Conservation (phyloP, 2,113 vertebrate genomes). For the Crotalus viridis region DNA sequence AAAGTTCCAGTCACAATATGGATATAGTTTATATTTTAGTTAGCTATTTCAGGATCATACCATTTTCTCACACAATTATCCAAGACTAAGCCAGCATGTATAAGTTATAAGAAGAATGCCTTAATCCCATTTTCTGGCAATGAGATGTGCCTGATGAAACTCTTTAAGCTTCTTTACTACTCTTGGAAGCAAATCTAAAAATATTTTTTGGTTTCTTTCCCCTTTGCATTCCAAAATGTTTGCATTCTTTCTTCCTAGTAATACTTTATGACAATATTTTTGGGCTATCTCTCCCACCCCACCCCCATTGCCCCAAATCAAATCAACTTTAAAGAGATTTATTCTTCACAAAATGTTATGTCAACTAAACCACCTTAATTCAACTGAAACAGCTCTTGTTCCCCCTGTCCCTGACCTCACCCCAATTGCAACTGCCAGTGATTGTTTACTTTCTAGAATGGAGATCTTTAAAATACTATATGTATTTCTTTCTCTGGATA, state of each 20-base stretch:
- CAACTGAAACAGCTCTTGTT: not conserved
- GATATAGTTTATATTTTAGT: not conserved
- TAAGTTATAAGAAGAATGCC: not conserved
- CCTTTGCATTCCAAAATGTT: not conserved
- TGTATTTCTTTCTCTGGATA: not conserved
- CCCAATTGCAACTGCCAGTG: not conserved
- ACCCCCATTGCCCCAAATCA: not conserved
- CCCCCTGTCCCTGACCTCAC: not conserved
- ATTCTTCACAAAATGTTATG: not conserved
- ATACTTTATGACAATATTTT: not conserved
- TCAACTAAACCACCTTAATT: not conserved
- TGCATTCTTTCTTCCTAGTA: not conserved
- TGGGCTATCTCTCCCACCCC: not conserved
- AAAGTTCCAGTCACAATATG: not conserved
- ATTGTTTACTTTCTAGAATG: not conserved
- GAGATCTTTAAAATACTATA: not conserved
- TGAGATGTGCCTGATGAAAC: not conserved
- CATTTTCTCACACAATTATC: not conserved
- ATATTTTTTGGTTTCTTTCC: not conserved
- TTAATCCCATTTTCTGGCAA: not conserved
- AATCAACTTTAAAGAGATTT: not conserved
- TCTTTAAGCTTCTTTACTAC: not conserved
- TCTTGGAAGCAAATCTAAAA: not conserved
- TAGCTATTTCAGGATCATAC: not conserved
- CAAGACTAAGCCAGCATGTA: not conserved